Evolutionary conservation across 2,113 vertebrate species (phyloP), one percentile per base, ranked within the genome.

Genomic region (Carlito syrichta): DNA sequence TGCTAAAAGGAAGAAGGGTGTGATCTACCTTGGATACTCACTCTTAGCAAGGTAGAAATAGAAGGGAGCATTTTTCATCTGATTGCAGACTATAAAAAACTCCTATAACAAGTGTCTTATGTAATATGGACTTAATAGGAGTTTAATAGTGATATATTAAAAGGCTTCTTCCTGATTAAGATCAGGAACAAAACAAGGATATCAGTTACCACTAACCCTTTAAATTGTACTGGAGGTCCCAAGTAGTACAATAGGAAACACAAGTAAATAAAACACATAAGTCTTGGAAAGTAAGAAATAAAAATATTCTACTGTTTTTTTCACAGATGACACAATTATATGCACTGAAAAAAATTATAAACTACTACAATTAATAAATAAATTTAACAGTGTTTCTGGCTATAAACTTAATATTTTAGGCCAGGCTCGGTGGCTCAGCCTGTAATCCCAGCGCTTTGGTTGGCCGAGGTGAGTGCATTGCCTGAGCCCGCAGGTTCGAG

Each of bases 41-140:
- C 23, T 45, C 48, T 85, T 35, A 68, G 89, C 78, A 88, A 85
- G 1, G 6, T 38, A 58, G 38, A n/a, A 86, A 25, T 40, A 77
- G 22, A 52, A 82, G 12, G 35, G 35, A 86, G 4, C 30, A 77
- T 62, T 73, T 76, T 85, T 88, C 78, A 76, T 94, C 62, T 93
- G 71, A 91, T 52, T 66, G 91, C 4, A 88, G 40, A 13, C 81
- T 88, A 82, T 48, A 35, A 43, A 82, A 97, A 97, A 62, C n/a
- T 66, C 38, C 82, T 71, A 50, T 52, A 82, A 77, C 50, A 81
- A 94, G 82, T 62, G 40, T 81, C 52, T 91, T 50, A 38, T 69
- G 93, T 86, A 79, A 76, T 45, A 60, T 68, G n/a, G 63, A 73
- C 63, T 69, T 96, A 93, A 93, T 62, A 74, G 71, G 63, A 76